phyloP scores from a whole-genome alignment of 2,797 vertebrate genomes.

The Lepilemur septentrionalis region DNA sequence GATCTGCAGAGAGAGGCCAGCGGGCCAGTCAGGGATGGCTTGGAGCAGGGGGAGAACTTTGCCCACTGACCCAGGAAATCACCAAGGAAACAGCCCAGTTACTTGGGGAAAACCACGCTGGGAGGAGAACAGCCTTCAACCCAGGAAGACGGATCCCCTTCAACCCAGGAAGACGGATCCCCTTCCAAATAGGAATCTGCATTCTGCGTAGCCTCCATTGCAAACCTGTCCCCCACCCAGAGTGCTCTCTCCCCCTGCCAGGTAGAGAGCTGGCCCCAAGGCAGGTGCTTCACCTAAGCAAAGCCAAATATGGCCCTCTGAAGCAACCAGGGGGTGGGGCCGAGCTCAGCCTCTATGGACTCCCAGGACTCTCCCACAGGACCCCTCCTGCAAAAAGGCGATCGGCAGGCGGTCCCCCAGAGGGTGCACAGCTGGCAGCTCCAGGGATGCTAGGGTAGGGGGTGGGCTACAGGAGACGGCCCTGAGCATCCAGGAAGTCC shows the following conservation, averaged over 20 bases:
- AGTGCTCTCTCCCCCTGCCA: not conserved
- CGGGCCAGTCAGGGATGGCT: conserved; percentile 56
- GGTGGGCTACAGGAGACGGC: conserved; percentile 51
- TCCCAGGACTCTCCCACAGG: not conserved
- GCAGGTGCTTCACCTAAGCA: conserved; percentile 32
- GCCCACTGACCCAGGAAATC: not conserved
- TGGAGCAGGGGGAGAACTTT: not conserved
- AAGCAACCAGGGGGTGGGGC: not conserved
- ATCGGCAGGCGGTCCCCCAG: not conserved
- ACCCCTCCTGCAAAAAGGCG: not conserved
- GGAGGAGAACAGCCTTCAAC: not conserved
- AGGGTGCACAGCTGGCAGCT: conserved; percentile 46
- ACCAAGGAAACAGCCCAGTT: not conserved
- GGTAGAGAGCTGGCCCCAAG: not conserved
- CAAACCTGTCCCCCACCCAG: not conserved
- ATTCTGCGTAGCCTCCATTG: not conserved
- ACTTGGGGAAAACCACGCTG: not conserved
- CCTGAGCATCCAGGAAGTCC: conserved; percentile 66
- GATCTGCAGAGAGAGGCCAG: conserved; percentile 87
- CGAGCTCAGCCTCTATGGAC: not conserved
- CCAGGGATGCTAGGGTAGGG: conserved; percentile 46
- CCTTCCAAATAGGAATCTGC: not conserved
- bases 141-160: not conserved
- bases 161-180: not conserved
- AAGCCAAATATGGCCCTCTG: conserved; percentile 17